Conservation (phyloP, 2,797 vertebrate species). For the Neosilurus mollespiculum region DNA sequence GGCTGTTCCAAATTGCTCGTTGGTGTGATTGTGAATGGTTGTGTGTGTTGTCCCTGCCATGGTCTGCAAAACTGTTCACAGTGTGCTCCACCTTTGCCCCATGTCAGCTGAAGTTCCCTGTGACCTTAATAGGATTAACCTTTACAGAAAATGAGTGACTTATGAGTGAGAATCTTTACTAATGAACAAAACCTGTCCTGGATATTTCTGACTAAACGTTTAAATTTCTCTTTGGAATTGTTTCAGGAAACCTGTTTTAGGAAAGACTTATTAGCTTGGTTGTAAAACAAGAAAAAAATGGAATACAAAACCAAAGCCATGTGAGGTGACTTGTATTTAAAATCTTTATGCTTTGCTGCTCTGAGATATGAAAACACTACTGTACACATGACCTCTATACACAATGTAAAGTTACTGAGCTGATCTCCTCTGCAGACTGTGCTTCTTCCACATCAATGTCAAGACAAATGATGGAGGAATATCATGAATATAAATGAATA, state of each 20-base stretch:
- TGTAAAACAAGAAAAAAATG: conserved; percentile 46
- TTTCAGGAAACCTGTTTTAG: conserved; percentile 47
- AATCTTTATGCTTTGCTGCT: neutral
- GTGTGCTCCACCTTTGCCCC: no score
- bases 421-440: conserved; percentile 21
- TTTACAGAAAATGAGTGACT: no score
- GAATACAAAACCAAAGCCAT: conserved; percentile 12
- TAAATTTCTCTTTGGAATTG: conserved; percentile 48
- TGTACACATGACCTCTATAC: neutral
- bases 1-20: no score
- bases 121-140: no score
- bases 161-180: conserved; percentile 2
- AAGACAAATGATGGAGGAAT: conserved; percentile 24
- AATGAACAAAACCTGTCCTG: conserved; percentile 40
- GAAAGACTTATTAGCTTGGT: conserved; percentile 47
- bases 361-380: neutral
- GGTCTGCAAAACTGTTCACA: no score
- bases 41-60: no score
- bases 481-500: conserved; percentile 47
- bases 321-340: conserved; percentile 20
- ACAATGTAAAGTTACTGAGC: neutral
- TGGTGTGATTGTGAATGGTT: no score
- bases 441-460: conserved; percentile 45
- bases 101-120: no score
- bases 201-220: conserved; percentile 53